Percentiles rank a stretch among this genome's conserved stretches.
phyloP scores from a whole-genome alignment of 2,888 invertebrate genomes.

The Entomobrya multifasciata region DNA sequence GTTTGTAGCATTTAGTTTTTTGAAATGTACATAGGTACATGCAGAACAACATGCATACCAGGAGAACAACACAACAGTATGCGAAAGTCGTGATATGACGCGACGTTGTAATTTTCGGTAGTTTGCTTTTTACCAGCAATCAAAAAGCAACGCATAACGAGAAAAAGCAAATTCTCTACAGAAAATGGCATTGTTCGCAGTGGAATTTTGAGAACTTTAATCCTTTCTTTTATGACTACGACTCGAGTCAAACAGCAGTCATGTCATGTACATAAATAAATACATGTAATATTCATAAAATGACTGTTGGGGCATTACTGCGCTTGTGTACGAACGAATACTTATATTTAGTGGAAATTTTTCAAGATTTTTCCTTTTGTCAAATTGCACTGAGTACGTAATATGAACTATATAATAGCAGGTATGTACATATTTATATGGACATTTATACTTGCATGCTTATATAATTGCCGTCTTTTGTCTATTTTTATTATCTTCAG shows the following conservation, averaged over 20 bases:
- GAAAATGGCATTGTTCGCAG: conserved; percentile 36
- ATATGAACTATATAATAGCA: neutral
- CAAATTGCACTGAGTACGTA: neutral
- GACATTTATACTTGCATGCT: no score
- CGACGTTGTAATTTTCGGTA: conserved; percentile 40
- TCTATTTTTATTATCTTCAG: conserved; percentile 25
- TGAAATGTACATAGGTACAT: neutral
- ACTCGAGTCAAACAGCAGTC: neutral
- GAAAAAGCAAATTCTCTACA: neutral
- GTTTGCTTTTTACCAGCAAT: conserved; percentile 8
- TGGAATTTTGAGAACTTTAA: conserved; percentile 44
- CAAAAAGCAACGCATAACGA: neutral
- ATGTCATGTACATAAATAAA: conserved; percentile 38
- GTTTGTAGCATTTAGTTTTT: neutral
- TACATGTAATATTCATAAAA: conserved; percentile 29
- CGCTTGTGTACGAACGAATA: neutral
- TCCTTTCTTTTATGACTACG: conserved; percentile 34
- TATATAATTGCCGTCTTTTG: neutral
- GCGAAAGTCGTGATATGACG: conserved; percentile 20
- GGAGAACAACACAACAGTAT: neutral
- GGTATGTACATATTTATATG: no score
- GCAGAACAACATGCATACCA: neutral
- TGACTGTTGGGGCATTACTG: neutral
- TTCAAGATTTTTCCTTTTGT: neutral
- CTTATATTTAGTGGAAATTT: conserved; percentile 4